Base-by-base conservation (phyloP, 2,113 vertebrate species). In the Percopsis transmontana region DNA sequence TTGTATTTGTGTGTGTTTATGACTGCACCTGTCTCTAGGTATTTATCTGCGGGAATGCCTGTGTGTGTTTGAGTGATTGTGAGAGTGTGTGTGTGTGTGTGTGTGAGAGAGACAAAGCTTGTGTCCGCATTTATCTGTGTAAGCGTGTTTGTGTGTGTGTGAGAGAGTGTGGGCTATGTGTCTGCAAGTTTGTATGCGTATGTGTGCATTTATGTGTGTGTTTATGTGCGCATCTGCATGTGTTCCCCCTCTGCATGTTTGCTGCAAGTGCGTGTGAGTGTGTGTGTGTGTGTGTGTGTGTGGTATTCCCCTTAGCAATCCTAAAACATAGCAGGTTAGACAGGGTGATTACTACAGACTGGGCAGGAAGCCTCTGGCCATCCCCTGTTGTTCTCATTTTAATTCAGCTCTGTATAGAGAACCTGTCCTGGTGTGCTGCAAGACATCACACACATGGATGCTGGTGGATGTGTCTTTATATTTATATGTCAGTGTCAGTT, bases 361-460 rank as follows among this genome's bases (percentile, higher is more conserved):
- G 66, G 77, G 81, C 73, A 70, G 40, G 60, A 69, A 80, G 87
- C 79, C 72, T 80, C 55, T 51, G 70, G 73, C 58, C 65, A 73
- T 65, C 53, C 57, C 68, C 68, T 62, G 57, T 59, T 67, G 69
- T 58, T 62, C 80, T 76, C 41, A 41, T 68, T 82, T 85, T 88
- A 87, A 89, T 88, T 80, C 85, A 72, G 58, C 64, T 70, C 74
- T 72, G 79, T 45, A 52, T 75, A 57, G 62, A 53, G 77, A 71
- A 67, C 59, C 84, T 79, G 80, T 77, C 82, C 82, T 81, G 63
- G 76, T n/a, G n/a, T n/a, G n/a, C n/a, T n/a, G n/a, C n/a, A n/a
- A n/a, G n/a, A n/a, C n/a, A n/a, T n/a, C n/a, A n/a, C n/a, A n/a
- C n/a, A n/a, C n/a, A n/a, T n/a, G n/a, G n/a, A n/a, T n/a, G n/a